Base-by-base conservation (phyloP, 2,888 invertebrate genomes). In the Archips xylosteana region DNA sequence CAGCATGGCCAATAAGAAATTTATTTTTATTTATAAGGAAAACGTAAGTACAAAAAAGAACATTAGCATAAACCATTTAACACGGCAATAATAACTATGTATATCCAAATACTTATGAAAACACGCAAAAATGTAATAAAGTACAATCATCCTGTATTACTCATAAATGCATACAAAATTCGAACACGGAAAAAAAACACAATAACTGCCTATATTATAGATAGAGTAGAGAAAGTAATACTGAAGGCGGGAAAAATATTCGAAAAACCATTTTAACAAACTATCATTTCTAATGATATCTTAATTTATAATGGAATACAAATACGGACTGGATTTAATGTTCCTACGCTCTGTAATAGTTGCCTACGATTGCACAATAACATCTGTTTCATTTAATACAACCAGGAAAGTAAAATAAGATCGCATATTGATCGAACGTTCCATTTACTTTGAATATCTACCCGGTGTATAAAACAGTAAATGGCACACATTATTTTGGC, bases 11-110 rank as follows among this genome's bases (percentile, higher is more conserved):
- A 89, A 90, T 90, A 87, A 90, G 88, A 89, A 88, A 82, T 90
- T 88, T 91, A 89, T 87, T 90, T 86, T 82, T 84, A 88, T 87
- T 83, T 85, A 87, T 80, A 87, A 85, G 87, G 89, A 84, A 84
- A 90, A 89, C 86, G 86, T 92, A 92, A 92, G 91, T 93, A 92
- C 84, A 86, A 89, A 90, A 87, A 89, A 87, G 81, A 86, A 87
- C 83, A 87, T 80, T 78, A 36, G 82, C 82, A 76, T 83, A 85
- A 87, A 86, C 75, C 74, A 77, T 78, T 79, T 78, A 76, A 77
- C 78, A 78, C 75, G 80, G 78, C 78, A 80, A 75, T 81, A 82
- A 79, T 81, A 82, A 82, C 63, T 73, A 79, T n/a, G n/a, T n/a
- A n/a, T 82, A 81, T 81, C 80, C 79, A 82, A 83, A 78, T 78